phyloP scores from a whole-genome alignment of 2,797 vertebrate genomes.

The Xenentodon cancila region DNA sequence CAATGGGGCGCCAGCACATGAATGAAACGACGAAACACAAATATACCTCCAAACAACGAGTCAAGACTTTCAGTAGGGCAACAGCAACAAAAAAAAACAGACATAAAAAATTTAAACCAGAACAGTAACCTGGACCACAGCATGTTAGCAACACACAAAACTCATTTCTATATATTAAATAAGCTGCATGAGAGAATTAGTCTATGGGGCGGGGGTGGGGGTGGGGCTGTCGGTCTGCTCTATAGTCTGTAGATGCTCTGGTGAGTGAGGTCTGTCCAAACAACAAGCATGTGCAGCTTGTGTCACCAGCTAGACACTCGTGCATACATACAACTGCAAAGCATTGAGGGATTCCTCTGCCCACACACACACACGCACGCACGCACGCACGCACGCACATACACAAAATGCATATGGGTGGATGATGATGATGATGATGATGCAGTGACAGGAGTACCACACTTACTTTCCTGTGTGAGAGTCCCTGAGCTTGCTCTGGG shows the following conservation, averaged over 20 bases:
- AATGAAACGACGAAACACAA: slow-evolving; percentile 10
- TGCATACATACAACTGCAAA: slow-evolving; percentile 86
- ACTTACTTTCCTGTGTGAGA: slow-evolving; percentile 99
- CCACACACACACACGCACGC: slow-evolving; percentile 15
- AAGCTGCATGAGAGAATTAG: neutral
- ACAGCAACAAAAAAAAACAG: slow-evolving; percentile 12
- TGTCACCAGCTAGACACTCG: slow-evolving; percentile 78
- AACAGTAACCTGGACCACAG: slow-evolving; percentile 18
- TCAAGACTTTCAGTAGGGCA: slow-evolving; percentile 27
- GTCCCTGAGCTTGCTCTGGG: slow-evolving; percentile 98
- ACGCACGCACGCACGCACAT: slow-evolving; percentile 60
- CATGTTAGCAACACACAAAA: slow-evolving; percentile 27
- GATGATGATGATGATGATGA: slow-evolving; percentile 56
- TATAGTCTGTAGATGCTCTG: neutral
- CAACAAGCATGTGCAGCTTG: slow-evolving; percentile 66
- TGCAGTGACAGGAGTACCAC: slow-evolving; percentile 78
- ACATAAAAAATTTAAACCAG: slow-evolving; percentile 29
- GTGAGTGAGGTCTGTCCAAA: slow-evolving; percentile 71
- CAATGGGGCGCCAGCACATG: slow-evolving; percentile 32
- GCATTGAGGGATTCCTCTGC: slow-evolving; percentile 65
- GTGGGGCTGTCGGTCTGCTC: no score
- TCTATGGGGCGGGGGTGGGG: neutral
- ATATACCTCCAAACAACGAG: slow-evolving; percentile 13
- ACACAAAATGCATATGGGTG: slow-evolving; percentile 55
- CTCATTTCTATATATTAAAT: neutral